Percentiles rank a stretch among this genome's conserved stretches.
phyloP scores from a whole-genome alignment of 1,140 invertebrate genomes.

The Magallana angulata region DNA sequence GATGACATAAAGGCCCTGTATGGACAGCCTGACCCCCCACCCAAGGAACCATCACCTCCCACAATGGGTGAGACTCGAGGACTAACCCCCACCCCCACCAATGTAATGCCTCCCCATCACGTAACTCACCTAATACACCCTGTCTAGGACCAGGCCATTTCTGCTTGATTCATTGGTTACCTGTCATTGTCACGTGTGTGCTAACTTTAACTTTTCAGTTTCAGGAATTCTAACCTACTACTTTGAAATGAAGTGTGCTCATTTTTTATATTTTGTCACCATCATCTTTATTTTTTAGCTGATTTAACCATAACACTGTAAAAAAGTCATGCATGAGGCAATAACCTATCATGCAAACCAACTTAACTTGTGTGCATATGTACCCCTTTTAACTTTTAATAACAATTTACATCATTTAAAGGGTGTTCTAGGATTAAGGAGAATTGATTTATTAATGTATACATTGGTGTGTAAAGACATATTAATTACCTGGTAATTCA shows the following conservation, averaged over 20 bases:
- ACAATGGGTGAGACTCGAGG: slow-evolving; percentile 47
- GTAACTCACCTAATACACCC: neutral
- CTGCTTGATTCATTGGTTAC: neutral
- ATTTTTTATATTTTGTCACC: neutral
- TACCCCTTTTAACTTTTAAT: no score
- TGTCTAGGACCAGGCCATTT: neutral
- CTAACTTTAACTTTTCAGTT: slow-evolving; percentile 5
- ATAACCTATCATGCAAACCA: no score
- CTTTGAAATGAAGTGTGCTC: neutral
- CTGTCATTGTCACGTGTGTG: neutral
- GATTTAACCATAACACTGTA: no score
- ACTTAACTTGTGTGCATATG: no score
- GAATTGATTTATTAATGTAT: no score
- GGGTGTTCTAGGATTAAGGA: no score
- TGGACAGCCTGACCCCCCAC: slow-evolving; percentile 62
- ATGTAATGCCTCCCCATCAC: slow-evolving; percentile 10
- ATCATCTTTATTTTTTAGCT: no score
- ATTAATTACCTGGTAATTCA: no score
- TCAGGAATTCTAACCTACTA: neutral
- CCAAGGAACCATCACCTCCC: slow-evolving; percentile 45
- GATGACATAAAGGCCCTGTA: slow-evolving; percentile 68
- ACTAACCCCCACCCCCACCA: neutral
- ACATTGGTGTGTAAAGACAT: no score
- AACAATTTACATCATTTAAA: no score
- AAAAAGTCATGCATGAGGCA: no score